Percentiles rank a stretch among this genome's conserved stretches.
Conservation (phyloP, 2,113 vertebrate species). For the Podarcis raffonei region DNA sequence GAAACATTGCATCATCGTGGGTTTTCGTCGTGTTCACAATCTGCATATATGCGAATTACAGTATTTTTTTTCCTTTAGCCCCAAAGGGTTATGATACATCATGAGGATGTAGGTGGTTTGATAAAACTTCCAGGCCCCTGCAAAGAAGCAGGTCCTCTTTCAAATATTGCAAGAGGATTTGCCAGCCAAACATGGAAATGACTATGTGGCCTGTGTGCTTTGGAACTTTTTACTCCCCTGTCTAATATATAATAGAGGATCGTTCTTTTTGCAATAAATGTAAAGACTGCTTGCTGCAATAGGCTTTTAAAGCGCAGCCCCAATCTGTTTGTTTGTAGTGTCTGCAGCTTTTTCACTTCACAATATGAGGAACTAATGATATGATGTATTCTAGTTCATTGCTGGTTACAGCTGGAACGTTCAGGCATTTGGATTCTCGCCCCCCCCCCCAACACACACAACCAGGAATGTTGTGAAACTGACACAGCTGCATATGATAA, state of each 20-base stretch:
- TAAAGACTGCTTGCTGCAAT: background rate
- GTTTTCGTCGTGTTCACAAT: background rate
- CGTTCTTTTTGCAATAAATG: background rate
- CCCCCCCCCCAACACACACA: background rate
- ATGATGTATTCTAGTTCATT: background rate
- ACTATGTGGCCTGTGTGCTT: background rate
- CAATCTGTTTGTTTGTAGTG: background rate
- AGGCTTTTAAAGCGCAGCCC: background rate
- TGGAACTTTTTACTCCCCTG: background rate
- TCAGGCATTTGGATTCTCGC: background rate
- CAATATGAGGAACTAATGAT: background rate
- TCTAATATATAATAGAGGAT: background rate
- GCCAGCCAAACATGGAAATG: background rate
- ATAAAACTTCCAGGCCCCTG: background rate
- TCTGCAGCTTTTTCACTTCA: background rate
- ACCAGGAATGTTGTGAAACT: background rate
- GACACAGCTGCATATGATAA: background rate
- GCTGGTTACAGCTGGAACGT: background rate
- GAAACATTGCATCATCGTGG: background rate
- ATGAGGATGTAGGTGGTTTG: background rate
- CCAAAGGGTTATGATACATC: background rate
- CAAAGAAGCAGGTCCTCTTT: background rate
- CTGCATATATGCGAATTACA: background rate
- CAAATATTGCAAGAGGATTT: background rate
- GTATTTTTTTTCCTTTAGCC: background rate